Conservation (phyloP, 2,797 vertebrate genomes). For the Holocentrus rufus region DNA sequence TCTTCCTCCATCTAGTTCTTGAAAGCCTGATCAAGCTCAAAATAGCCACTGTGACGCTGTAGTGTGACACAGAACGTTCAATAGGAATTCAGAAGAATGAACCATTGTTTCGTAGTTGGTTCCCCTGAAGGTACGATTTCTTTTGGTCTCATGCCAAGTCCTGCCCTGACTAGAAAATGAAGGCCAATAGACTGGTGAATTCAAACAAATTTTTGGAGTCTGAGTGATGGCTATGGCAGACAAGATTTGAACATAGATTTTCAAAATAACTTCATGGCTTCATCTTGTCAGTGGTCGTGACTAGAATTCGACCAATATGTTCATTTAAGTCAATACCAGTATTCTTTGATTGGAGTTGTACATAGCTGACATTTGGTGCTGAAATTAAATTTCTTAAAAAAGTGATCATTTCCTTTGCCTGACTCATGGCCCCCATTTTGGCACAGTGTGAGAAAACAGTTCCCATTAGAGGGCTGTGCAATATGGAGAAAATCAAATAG, state of each 20-base stretch:
- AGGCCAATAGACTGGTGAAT: background rate
- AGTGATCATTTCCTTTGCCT: too few relatives aligned
- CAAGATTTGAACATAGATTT: background rate
- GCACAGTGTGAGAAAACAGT: too few relatives aligned
- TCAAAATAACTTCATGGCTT: background rate
- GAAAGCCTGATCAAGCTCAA: conserved; percentile 10
- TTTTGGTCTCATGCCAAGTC: background rate
- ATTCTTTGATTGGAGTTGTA: too few relatives aligned
- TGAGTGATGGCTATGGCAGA: too few relatives aligned
- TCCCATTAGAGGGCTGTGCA: too few relatives aligned
- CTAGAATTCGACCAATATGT: background rate
- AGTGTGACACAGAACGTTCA: background rate
- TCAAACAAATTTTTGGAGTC: background rate
- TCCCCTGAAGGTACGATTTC: conserved; percentile 20
- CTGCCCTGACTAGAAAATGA: background rate
- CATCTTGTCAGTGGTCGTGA: background rate
- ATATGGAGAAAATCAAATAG: too few relatives aligned
- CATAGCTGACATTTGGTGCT: too few relatives aligned
- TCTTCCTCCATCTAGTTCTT: conserved; percentile 14
- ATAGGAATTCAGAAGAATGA: conserved; percentile 28
- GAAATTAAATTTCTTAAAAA: too few relatives aligned
- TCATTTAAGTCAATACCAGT: too few relatives aligned
- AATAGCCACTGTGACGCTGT: conserved; percentile 22
- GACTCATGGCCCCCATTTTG: too few relatives aligned
- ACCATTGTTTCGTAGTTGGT: conserved; percentile 6